A percentile compares a stretch with the other conserved stretches of the same genome.
phyloP scores from a whole-genome alignment of 1,140 invertebrate species.

The Sycophila sp. region DNA sequence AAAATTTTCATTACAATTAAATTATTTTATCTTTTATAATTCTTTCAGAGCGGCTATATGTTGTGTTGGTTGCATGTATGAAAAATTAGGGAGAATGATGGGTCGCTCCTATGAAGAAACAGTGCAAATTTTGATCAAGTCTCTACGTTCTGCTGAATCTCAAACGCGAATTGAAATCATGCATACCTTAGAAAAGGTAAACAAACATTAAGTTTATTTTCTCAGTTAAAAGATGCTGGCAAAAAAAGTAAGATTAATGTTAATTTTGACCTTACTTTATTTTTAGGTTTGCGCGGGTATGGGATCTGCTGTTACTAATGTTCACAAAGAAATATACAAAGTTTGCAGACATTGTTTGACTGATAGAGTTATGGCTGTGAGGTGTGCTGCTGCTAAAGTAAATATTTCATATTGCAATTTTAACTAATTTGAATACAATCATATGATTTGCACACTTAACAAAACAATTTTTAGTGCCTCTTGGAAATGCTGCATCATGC shows the following conservation, averaged over 20 bases:
- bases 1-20: neutral
- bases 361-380: constrained; percentile 90
- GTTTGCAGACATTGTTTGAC: constrained; percentile 84
- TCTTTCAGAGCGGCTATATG: constrained; percentile 90
- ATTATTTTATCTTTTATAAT: neutral
- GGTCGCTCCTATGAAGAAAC: constrained; percentile 98
- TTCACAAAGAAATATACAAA: constrained; percentile 94
- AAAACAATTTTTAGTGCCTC: constrained; percentile 74
- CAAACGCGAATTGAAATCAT: constrained; percentile 97
- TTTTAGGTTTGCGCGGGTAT: constrained; percentile 82
- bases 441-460: neutral
- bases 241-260: neutral
- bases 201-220: constrained; percentile 25
- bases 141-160: constrained; percentile 93
- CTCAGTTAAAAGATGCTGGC: neutral
- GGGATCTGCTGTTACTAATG: constrained; percentile 85
- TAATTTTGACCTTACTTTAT: constrained; percentile 17
- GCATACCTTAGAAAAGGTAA: constrained; percentile 91
- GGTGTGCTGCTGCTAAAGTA: constrained; percentile 86
- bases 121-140: constrained; percentile 90
- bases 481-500: constrained; percentile 90
- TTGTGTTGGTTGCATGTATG: constrained; percentile 97
- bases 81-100: constrained; percentile 97
- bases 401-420: constrained; percentile 15
- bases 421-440: neutral